These are phyloP conservation scores for Halictus quadricinctus DNA, from an alignment of 2,888 invertebrate species.

Conservation along the genomic window DNA sequence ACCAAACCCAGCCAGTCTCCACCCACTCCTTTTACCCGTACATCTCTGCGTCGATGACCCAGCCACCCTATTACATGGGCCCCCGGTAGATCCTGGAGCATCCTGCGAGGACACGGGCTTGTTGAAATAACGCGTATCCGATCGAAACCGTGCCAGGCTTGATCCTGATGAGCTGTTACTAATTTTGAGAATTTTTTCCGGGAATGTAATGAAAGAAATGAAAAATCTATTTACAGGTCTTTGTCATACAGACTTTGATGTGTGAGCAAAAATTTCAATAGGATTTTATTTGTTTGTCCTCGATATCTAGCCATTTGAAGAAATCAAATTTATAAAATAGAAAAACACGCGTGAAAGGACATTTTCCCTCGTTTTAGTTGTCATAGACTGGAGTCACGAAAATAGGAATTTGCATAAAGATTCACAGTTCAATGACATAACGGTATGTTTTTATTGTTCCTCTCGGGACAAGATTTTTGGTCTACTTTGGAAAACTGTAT, in stretches of 20 bases:
- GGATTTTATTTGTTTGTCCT: background rate
- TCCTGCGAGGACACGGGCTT: background rate
- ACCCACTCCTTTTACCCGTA: constrained; percentile 80
- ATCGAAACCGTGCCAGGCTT: background rate
- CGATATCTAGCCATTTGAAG: too few relatives aligned
- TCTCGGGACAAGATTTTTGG: background rate
- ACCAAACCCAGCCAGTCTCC: constrained; percentile 73
- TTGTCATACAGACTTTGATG: too few relatives aligned
- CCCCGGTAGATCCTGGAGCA: constrained; percentile 69
- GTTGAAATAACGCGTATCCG: background rate
- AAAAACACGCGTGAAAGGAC: background rate
- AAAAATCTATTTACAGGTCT: too few relatives aligned
- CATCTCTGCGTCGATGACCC: constrained; percentile 78
- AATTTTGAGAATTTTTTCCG: too few relatives aligned
- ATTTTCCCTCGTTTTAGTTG: background rate
- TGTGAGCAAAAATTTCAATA: background rate
- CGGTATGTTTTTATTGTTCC: too few relatives aligned
- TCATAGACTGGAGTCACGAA: background rate
- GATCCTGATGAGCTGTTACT: background rate
- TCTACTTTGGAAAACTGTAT: background rate
- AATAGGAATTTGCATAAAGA: background rate
- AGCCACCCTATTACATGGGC: constrained; percentile 79
- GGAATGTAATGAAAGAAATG: too few relatives aligned
- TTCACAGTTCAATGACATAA: too few relatives aligned
- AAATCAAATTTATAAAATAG: background rate